Percentiles rank a stretch among this genome's conserved stretches.
Conservation (phyloP, 2,113 vertebrate genomes). For the Phalacrocorax aristotelis region DNA sequence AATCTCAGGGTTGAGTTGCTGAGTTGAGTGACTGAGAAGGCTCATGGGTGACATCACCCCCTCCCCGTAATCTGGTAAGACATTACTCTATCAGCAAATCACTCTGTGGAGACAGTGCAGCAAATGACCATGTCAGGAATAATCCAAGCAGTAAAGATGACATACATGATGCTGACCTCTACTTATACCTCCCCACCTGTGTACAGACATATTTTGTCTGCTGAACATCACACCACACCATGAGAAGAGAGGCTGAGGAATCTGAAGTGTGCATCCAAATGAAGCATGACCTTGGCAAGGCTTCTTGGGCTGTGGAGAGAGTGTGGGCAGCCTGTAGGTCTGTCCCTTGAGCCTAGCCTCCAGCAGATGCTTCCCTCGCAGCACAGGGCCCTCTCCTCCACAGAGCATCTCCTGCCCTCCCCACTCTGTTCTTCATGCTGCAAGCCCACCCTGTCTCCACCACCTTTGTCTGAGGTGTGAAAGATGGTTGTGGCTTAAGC, state of each 20-base stretch:
- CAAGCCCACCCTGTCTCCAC: not conserved
- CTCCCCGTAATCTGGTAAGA: not conserved
- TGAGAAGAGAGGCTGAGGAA: not conserved
- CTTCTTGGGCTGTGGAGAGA: not conserved
- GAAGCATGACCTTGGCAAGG: not conserved
- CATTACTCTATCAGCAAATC: not conserved
- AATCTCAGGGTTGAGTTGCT: not conserved
- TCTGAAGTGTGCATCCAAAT: not conserved
- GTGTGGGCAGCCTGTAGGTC: not conserved
- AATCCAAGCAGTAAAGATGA: not conserved
- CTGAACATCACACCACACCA: too few relatives aligned
- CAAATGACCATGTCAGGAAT: rapidly evolving
- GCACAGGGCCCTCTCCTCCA: not conserved
- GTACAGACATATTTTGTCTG: not conserved
- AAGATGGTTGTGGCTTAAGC: not conserved
- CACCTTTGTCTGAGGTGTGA: not conserved
- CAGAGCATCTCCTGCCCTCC: not conserved
- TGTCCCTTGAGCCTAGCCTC: not conserved
- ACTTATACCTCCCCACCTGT: not conserved
- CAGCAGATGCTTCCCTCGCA: not conserved
- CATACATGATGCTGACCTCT: not conserved
- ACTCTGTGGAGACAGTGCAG: not conserved
- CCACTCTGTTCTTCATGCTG: not conserved
- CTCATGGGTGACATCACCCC: not conserved
- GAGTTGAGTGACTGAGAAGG: not conserved